Base-by-base conservation (phyloP, 2,797 vertebrate genomes). In the Coluber constrictor region DNA sequence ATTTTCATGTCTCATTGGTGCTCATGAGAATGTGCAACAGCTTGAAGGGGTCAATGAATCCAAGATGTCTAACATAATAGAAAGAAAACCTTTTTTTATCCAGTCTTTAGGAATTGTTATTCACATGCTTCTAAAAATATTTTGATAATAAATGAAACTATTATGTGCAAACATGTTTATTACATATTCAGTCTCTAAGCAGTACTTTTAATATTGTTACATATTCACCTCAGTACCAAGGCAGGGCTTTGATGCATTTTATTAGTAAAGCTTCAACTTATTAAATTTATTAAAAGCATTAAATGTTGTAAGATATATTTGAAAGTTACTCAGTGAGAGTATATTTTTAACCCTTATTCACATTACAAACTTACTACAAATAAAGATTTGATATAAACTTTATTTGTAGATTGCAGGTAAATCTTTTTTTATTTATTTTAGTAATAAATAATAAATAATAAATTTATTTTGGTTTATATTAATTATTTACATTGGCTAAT, bases 321-420 rank as follows among this genome's bases (percentile, higher is more conserved):
- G 70, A 37, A 74, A 74, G n/a, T 74, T 74, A 27, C 16, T 1
- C 0, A 60, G 9, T 16, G 1, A 18, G 87, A 93, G 95, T 92
- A 91, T 56, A 91, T 88, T 74, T 74, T 20, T 74, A 18, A 74
- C 16, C 32, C 7, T 74, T 74, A 37, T 74, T 74, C 70, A 74
- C 94, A 86, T 87, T 37, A 91, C 90, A 94, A 95, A 91, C 0
- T 16, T 93, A 92, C 27, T 89, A 37, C 37, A 37, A 37, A 37
- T 37, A 37, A 37, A 37, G 37, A 37, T 93, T 37, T 87, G 18
- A 37, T 79, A 79, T 20, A 43, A 20, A 20, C 32, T 37, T 43
- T 79, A 43, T 79, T 37, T 79, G 16, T 79, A 79, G 16, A 18
- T 79, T 74, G 32, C 70, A 74, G 70, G 18, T 10, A 20, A 37